Percentiles rank a stretch among this genome's conserved stretches.
phyloP scores from a whole-genome alignment of 2,797 vertebrate genomes.

The Alosa sapidissima region DNA sequence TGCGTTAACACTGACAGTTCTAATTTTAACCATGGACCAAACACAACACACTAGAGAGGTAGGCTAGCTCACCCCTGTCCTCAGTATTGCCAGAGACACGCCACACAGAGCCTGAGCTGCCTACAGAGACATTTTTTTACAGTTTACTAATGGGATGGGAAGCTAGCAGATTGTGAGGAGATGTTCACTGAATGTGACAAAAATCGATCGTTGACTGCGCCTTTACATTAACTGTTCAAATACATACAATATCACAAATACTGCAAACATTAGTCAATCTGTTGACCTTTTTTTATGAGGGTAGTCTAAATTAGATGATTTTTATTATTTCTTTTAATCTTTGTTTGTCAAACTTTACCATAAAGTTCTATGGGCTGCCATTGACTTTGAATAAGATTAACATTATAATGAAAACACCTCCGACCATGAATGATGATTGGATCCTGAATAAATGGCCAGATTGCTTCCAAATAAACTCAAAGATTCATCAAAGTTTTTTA shows the following conservation, averaged over 20 bases:
- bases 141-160: too few species aligned
- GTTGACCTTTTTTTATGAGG: background rate
- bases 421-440: background rate
- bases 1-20: too few species aligned
- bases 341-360: background rate
- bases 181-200: too few species aligned
- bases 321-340: background rate
- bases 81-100: too few species aligned
- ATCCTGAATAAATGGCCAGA: background rate
- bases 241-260: background rate
- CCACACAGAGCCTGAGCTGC: too few species aligned
- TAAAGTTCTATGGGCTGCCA: background rate
- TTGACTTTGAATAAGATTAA: background rate
- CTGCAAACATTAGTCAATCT: too few species aligned
- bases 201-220: too few species aligned
- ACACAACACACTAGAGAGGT: too few species aligned
- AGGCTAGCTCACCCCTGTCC: too few species aligned
- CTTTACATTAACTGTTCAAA: background rate
- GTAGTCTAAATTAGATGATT: background rate
- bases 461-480: background rate
- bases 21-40: too few species aligned
- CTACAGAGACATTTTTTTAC: too few species aligned
- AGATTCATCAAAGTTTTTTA: background rate
- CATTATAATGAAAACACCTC: background rate
- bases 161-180: too few species aligned